Evolutionary conservation across 2,888 invertebrate genomes (phyloP), one percentile per base, ranked within the genome.

Genomic region (Strigamia maritima): DNA sequence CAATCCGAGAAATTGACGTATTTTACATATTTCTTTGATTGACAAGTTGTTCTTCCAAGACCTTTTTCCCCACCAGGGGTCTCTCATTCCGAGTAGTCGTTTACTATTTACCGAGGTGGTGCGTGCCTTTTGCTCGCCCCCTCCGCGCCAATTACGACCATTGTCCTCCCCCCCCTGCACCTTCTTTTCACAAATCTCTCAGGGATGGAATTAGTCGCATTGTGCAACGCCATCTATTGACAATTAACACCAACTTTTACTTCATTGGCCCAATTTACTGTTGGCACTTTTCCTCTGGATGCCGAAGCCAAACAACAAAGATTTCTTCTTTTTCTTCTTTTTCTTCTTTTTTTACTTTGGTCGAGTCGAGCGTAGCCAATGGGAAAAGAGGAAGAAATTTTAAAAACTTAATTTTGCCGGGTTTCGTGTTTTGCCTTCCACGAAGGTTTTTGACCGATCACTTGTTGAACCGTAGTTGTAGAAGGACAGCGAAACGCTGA

Each of bases 371-470:
- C n/a, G n/a, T n/a, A n/a, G n/a, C n/a, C n/a, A n/a, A n/a, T n/a
- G n/a, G n/a, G n/a, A n/a, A n/a, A n/a, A n/a, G n/a, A n/a, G n/a
- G n/a, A n/a, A n/a, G n/a, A n/a, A n/a, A n/a, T n/a, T n/a, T n/a
- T n/a, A n/a, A n/a, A n/a, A n/a, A n/a, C n/a, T n/a, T n/a, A n/a
- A n/a, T n/a, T n/a, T n/a, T n/a, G n/a, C n/a, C n/a, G n/a, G n/a
- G n/a, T n/a, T n/a, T n/a, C n/a, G n/a, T n/a, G n/a, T n/a, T n/a
- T n/a, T n/a, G n/a, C n/a, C n/a, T n/a, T n/a, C n/a, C n/a, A n/a
- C n/a, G n/a, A n/a, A n/a, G n/a, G 54, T 19, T 54, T 54, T 70
- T 70, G 70, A 70, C 70, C 70, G 28, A 70, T 70, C 70, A 70
- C 70, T 70, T 70, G 70, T 70, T 70, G 70, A 26, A 70, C 8